These are phyloP conservation scores for Petrocephalus sullivani DNA, from an alignment of 2,797 vertebrate species.

Conservation along the genomic window DNA sequence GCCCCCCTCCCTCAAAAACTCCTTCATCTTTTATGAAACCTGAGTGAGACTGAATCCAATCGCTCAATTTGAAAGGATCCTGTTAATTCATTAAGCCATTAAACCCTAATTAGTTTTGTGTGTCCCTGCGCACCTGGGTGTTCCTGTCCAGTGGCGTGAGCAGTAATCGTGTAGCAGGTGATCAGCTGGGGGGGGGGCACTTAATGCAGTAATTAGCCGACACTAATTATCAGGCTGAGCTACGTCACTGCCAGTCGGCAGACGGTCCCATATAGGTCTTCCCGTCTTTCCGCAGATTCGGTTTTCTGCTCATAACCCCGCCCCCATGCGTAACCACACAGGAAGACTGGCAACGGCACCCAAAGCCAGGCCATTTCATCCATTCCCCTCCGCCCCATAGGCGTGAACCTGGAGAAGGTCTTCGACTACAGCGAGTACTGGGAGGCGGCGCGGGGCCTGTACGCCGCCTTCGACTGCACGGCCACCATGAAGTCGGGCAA, in stretches of 20 bases:
- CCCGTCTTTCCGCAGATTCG: too few species aligned
- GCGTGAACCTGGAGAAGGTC: slow-evolving; percentile 71
- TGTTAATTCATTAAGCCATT: background rate
- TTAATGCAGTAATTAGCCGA: background rate
- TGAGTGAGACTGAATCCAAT: background rate
- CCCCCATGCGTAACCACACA: too few species aligned
- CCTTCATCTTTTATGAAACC: background rate
- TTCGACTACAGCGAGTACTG: slow-evolving; percentile 97
- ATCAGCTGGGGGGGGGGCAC: background rate
- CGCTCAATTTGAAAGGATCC: background rate
- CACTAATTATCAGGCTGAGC: background rate
- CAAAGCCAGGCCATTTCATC: background rate
- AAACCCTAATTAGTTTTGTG: background rate
- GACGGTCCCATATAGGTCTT: background rate
- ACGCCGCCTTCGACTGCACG: slow-evolving; percentile 92
- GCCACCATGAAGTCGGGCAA: slow-evolving; percentile 98
- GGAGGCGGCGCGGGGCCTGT: slow-evolving; percentile 85
- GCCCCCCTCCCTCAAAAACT: background rate
- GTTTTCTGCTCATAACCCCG: too few species aligned
- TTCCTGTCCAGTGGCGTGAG: background rate
- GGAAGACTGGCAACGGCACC: too few species aligned
- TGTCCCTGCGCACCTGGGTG: background rate
- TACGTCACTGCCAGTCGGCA: background rate
- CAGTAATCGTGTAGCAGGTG: background rate
- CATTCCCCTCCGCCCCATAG: background rate